Conservation (phyloP, 2,797 vertebrate species). For the Syngnathus rostellatus region DNA sequence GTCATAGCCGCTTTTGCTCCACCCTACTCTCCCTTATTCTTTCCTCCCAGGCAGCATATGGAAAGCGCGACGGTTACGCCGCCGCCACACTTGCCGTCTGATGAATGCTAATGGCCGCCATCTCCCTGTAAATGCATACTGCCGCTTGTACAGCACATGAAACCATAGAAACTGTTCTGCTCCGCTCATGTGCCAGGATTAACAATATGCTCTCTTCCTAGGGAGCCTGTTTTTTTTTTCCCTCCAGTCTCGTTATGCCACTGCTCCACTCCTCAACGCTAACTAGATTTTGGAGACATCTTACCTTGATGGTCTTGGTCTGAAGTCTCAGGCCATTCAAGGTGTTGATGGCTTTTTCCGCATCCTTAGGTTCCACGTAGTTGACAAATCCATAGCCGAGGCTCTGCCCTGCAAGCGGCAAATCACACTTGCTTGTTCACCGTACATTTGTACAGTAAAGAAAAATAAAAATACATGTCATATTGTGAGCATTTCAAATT, state of each 20-base stretch:
- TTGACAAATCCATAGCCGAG: slow-evolving; percentile 98
- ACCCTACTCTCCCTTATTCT: neutral
- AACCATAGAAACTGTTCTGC: slow-evolving; percentile 72
- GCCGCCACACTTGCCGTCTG: slow-evolving; percentile 27
- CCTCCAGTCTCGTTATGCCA: neutral
- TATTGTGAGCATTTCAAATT: too few species aligned
- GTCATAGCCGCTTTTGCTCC: neutral
- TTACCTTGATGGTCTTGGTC: slow-evolving; percentile 99
- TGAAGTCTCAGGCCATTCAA: slow-evolving; percentile 97
- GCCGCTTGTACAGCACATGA: slow-evolving; percentile 34
- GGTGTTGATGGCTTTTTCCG: slow-evolving; percentile 97
- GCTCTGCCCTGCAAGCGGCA: slow-evolving; percentile 81
- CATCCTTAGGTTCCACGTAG: slow-evolving; percentile 95
- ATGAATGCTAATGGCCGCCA: slow-evolving; percentile 64
- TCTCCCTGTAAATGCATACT: slow-evolving; percentile 49
- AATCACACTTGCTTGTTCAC: slow-evolving; percentile 3
- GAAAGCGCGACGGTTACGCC: neutral
- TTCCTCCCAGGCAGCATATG: neutral
- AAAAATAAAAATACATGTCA: neutral
- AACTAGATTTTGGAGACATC: slow-evolving; percentile 4
- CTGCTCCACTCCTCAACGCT: neutral
- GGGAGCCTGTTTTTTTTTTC: slow-evolving; percentile 1
- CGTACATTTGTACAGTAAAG: neutral
- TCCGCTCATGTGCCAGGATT: slow-evolving; percentile 62
- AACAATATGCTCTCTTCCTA: slow-evolving; percentile 56